Evolutionary conservation across 1,140 invertebrate species (phyloP), one percentile per base, ranked within the genome.

Genomic region (Cydia pomonella): DNA sequence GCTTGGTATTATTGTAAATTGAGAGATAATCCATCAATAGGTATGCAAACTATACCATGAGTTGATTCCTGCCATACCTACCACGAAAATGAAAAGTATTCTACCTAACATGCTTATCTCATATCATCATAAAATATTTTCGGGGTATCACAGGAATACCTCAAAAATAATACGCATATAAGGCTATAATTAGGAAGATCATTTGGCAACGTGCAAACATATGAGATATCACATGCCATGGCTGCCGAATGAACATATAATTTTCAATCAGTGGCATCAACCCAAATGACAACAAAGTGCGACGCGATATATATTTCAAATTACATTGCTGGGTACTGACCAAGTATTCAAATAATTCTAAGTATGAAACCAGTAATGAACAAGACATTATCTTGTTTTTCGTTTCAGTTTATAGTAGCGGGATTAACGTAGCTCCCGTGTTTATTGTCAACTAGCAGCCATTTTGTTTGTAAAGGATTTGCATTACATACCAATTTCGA

Each of bases 381-480:
- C 21, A 59, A 7, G 0, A 21, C 7, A 59, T 59, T 59, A 12
- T 59, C n/a, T 59, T 69, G n/a, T 69, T 69, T n/a, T n/a, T 21
- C 29, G 10, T 27, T 10, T 1, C 5, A 69, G 13, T 38, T 69
- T 41, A 69, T 21, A 41, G n/a, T 69, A 69, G 64, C 64, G n/a
- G 27, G n/a, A 69, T 69, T 69, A 69, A 63, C 73, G 44, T 33
- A 72, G 73, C 75, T 64, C 21, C 25, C 44, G 44, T 79, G 78
- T 83, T 83, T 82, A 82, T 81, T 79, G 80, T 79, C 78, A 83
- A 82, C 80, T 84, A 82, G 76, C 73, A 76, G 33, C 76, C 71
- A 69, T 62, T 75, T 71, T 84, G 82, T 87, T 86, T 83, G 79
- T 73, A 64, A 71, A 79, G 75, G 77, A 79, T 87, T 86, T 85